Evolutionary conservation across 2,797 vertebrate species (phyloP), one percentile per base, ranked within the genome.

Genomic region (Phyllotis vaccarum): DNA sequence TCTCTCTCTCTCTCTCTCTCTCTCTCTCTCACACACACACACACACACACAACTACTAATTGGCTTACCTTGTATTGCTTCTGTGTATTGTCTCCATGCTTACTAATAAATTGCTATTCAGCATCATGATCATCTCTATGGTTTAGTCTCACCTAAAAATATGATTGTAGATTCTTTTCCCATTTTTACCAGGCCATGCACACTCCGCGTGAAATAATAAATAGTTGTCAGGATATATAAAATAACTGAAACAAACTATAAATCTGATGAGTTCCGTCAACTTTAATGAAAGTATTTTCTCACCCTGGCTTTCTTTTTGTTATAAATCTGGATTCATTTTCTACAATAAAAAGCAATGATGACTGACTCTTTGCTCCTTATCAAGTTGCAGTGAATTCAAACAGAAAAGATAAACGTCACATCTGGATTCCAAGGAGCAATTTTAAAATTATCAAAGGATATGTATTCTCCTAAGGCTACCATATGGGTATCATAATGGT

Each of bases 231-330:
- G 16, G 52, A 37, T 34, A 66, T 6, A 12, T 68, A 49, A 75
- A 1, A 31, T 72, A 90, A 74, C 5, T 78, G 49, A 79, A 79
- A 68, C 31, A 54, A 64, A 40, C 31, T 82, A 40, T 37, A n/a
- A 92, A 54, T 87, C 79, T 89, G 81, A 68, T 31, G 56, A 66
- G 52, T 16, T 81, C 72, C n/a, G 11, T n/a, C 58, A 70, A 60
- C 76, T 83, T 72, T 86, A 64, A 19, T 70, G 16, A 12, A 82
- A 86, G 49, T 24, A 29, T 87, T 19, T 46, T 11, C 21, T 68
- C 22, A 56, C 9, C 86, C 40, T 88, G 31, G 11, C 49, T 86
- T 93, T 85, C 29, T 64, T 86, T 91, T 95, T 89, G 22, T 66
- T 89, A 34, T 72, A 93, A 54, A 49, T 80, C 49, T 70, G 54